These are phyloP conservation scores for Ovis canadensis DNA, from an alignment of 2,113 vertebrate species.

Conservation along the genomic window DNA sequence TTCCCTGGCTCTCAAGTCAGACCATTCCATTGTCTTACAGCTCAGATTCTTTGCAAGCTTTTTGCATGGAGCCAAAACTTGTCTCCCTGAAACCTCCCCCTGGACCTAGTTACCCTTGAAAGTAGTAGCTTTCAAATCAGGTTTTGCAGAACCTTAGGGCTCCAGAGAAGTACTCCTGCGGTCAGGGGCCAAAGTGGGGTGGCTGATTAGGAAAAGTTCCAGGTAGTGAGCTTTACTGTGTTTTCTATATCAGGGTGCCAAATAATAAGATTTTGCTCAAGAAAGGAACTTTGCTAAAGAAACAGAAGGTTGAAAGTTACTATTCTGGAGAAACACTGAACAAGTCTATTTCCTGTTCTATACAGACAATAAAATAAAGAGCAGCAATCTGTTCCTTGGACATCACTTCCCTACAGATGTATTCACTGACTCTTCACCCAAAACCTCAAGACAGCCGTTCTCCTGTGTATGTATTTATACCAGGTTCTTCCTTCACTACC, in stretches of 20 bases:
- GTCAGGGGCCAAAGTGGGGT: rapidly evolving
- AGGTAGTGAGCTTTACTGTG: background rate
- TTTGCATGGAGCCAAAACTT: background rate
- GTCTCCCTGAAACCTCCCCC: background rate
- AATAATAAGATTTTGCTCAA: background rate
- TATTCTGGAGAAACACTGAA: background rate
- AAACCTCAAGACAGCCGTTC: background rate
- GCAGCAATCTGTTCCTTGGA: background rate
- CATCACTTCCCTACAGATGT: background rate
- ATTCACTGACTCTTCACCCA: background rate
- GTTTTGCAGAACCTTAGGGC: background rate
- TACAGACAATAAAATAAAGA: background rate
- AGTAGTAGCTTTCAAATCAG: background rate
- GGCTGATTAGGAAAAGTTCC: background rate
- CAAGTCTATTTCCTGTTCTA: background rate
- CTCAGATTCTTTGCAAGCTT: background rate
- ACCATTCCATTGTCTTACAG: background rate
- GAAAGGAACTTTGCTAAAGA: background rate
- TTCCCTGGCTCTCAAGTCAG: background rate
- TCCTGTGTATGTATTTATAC: background rate
- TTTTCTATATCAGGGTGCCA: background rate
- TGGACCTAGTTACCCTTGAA: background rate
- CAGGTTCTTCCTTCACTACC: background rate
- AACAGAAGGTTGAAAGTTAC: background rate
- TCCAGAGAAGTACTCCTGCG: background rate